These are phyloP conservation scores for Adela reaumurella DNA, from an alignment of 2,888 invertebrate genomes.

Conservation along the genomic window DNA sequence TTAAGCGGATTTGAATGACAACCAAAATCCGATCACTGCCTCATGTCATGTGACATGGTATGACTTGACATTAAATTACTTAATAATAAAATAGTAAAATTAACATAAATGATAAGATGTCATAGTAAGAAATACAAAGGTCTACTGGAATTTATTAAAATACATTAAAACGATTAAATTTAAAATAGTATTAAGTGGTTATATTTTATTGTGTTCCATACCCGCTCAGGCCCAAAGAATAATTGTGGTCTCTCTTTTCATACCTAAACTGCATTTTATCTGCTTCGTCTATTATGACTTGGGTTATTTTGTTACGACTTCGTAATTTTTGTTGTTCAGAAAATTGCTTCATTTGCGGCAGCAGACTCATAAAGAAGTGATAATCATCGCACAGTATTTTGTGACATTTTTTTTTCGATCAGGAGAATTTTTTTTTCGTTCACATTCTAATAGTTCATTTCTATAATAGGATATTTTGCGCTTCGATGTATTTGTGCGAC, in stretches of 20 bases:
- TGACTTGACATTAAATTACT: too few relatives aligned
- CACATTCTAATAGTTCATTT: not conserved
- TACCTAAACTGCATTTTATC: not conserved
- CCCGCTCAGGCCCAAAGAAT: too few relatives aligned
- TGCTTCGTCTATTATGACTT: slow-evolving; percentile 2
- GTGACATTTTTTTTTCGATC: slow-evolving; percentile 1
- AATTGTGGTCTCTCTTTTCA: slow-evolving; percentile 1
- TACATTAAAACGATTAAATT: too few relatives aligned
- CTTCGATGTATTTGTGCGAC: not conserved
- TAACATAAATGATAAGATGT: too few relatives aligned
- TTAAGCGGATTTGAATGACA: too few relatives aligned
- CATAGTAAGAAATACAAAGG: too few relatives aligned
- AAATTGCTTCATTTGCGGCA: slow-evolving; percentile 1
- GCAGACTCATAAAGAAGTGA: not conserved
- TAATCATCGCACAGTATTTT: not conserved
- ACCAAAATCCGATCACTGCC: too few relatives aligned
- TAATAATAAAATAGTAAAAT: too few relatives aligned
- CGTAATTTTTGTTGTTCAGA: slow-evolving; percentile 1
- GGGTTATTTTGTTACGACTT: slow-evolving; percentile 2
- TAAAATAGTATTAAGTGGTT: too few relatives aligned
- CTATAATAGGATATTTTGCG: not conserved
- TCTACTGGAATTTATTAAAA: too few relatives aligned
- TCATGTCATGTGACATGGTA: too few relatives aligned
- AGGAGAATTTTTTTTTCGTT: not conserved
- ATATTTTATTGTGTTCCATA: too few relatives aligned